These are phyloP conservation scores for Armadillidium nasatum DNA, from an alignment of 1,140 invertebrate species.

Conservation along the genomic window DNA sequence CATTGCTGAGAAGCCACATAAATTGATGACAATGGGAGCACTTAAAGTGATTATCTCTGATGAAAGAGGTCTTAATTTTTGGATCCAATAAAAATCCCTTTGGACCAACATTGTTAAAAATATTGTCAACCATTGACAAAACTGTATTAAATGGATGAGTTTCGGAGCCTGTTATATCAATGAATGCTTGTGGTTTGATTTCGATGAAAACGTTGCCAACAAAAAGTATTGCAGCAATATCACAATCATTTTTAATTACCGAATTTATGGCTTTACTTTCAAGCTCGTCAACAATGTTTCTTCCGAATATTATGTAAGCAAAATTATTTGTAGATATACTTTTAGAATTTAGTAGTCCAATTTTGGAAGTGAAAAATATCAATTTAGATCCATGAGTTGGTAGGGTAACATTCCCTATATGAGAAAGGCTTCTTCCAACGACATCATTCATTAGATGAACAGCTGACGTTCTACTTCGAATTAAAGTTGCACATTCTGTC, in stretches of 20 bases:
- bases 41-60: background rate
- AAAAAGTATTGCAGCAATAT: background rate
- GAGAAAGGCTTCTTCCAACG: background rate
- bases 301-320: background rate
- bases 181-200: background rate
- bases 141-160: background rate
- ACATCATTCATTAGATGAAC: background rate
- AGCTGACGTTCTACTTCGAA: background rate
- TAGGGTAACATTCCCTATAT: background rate
- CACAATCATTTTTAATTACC: background rate
- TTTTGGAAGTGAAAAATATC: background rate
- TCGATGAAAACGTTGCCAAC: background rate
- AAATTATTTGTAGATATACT: background rate
- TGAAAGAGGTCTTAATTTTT: background rate
- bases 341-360: background rate
- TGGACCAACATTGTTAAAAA: background rate
- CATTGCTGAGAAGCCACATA: background rate
- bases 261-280: background rate
- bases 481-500: background rate
- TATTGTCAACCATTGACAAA: background rate
- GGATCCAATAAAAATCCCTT: background rate
- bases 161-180: background rate
- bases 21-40: background rate
- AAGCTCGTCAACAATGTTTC: background rate
- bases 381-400: background rate